phyloP scores from a whole-genome alignment of 2,797 vertebrate genomes.

The Myotis findleyi region DNA sequence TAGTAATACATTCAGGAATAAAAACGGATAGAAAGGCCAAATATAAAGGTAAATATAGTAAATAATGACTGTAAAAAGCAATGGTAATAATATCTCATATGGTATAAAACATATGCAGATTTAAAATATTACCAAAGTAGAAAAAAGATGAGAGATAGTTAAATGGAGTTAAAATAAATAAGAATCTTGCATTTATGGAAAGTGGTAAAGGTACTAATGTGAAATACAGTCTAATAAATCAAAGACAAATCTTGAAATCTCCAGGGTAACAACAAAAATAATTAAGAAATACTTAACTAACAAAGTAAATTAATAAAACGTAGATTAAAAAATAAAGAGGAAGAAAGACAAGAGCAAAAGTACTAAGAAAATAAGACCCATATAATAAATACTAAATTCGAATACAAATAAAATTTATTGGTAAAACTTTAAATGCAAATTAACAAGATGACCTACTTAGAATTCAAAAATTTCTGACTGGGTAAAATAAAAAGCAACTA shows the following conservation, averaged over 20 bases:
- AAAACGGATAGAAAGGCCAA: neutral
- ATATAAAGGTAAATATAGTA: neutral
- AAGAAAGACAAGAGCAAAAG: neutral
- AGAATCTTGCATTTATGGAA: neutral
- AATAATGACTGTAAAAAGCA: neutral
- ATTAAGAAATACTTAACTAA: neutral
- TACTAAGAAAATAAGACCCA: neutral
- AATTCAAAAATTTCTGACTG: neutral
- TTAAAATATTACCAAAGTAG: neutral
- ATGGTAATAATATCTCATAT: neutral
- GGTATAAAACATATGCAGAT: neutral
- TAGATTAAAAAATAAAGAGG: neutral
- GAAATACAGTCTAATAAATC: slow-evolving; percentile 8
- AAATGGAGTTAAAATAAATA: neutral
- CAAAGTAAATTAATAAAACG: slow-evolving; percentile 42
- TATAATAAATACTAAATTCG: neutral
- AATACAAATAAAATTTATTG: neutral
- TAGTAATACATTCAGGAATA: neutral
- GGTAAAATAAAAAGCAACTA: neutral
- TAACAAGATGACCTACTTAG: neutral
- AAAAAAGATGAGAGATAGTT: neutral
- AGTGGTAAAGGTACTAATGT: neutral
- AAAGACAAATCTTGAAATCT: neutral
- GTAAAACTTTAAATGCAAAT: neutral
- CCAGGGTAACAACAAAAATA: neutral